phyloP scores from a whole-genome alignment of 2,888 invertebrate species.

The Nycteola revayana region DNA sequence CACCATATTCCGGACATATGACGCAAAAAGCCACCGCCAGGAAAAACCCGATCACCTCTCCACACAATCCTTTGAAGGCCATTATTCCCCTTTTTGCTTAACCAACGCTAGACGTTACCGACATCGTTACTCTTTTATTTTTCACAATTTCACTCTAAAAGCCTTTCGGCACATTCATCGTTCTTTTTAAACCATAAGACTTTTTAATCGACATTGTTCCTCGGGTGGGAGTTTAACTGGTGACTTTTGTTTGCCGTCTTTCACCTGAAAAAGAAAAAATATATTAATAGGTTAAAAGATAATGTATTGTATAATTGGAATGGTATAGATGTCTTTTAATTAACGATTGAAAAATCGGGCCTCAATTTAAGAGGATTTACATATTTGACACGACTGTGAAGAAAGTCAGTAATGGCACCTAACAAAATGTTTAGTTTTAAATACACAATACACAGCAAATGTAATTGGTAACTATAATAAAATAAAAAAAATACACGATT shows the following conservation, averaged over 20 bases:
- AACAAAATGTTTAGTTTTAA: no score
- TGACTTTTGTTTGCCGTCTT: conserved; percentile 27
- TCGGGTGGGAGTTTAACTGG: conserved; percentile 27
- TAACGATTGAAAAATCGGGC: no score
- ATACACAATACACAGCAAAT: no score
- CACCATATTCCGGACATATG: conserved; percentile 75
- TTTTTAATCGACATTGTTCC: conserved; percentile 53
- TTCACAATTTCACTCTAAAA: conserved; percentile 55
- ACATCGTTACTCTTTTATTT: conserved; percentile 66
- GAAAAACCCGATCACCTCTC: conserved; percentile 72
- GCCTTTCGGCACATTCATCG: conserved; percentile 48
- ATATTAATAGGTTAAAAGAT: no score
- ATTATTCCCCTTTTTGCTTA: conserved; percentile 68
- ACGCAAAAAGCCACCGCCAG: conserved; percentile 73
- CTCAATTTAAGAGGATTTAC: no score
- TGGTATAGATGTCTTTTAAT: no score
- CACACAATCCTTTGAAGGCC: conserved; percentile 68
- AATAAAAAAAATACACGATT: no score
- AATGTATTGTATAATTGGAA: no score
- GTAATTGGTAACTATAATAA: no score
- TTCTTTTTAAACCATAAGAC: conserved; percentile 47
- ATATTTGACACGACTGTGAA: no score
- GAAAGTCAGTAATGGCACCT: no score
- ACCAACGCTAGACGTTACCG: conserved; percentile 70
- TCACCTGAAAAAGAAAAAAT: conserved; percentile 58